Percentiles rank a stretch among this genome's conserved stretches.
Conservation (phyloP, 37 sponge, comb jelly and placozoan genomes). For the Cliona cf. orientalis region DNA sequence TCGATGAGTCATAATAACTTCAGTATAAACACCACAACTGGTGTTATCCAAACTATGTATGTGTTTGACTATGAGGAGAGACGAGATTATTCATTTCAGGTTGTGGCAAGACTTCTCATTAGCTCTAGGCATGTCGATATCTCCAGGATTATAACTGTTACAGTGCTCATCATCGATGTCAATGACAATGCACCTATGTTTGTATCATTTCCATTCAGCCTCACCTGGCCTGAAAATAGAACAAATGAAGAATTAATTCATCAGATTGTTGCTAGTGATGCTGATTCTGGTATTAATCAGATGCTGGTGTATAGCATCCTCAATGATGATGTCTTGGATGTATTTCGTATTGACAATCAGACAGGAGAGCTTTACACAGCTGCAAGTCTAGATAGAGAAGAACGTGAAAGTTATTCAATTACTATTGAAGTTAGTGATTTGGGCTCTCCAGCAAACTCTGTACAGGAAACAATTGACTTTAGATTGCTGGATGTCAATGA, state of each 20-base stretch:
- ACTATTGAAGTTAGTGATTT: slow-evolving; percentile 12
- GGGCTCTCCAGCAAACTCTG: neutral
- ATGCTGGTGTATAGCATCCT: neutral
- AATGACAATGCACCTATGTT: slow-evolving; percentile 31
- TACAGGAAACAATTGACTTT: neutral
- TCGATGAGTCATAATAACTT: neutral
- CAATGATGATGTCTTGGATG: neutral
- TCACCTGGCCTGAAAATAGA: neutral
- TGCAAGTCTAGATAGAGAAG: no score
- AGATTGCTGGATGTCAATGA: slow-evolving; percentile 42
- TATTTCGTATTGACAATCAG: slow-evolving; percentile 1
- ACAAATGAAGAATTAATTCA: neutral
- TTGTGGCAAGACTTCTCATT: no score
- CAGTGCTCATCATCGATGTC: neutral
- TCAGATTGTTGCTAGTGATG: neutral
- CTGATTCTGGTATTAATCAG: slow-evolving; percentile 8
- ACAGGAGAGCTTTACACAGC: neutral
- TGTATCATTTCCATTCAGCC: slow-evolving; percentile 10
- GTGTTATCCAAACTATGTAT: neutral
- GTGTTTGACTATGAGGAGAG: slow-evolving; percentile 13
- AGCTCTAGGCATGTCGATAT: neutral
- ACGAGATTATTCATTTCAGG: no score
- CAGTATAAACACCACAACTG: no score
- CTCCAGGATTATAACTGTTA: neutral
- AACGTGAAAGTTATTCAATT: slow-evolving; percentile 17